Evolutionary conservation across 1,140 invertebrate genomes (phyloP).

Genomic region (Steinernema feltiae): DNA sequence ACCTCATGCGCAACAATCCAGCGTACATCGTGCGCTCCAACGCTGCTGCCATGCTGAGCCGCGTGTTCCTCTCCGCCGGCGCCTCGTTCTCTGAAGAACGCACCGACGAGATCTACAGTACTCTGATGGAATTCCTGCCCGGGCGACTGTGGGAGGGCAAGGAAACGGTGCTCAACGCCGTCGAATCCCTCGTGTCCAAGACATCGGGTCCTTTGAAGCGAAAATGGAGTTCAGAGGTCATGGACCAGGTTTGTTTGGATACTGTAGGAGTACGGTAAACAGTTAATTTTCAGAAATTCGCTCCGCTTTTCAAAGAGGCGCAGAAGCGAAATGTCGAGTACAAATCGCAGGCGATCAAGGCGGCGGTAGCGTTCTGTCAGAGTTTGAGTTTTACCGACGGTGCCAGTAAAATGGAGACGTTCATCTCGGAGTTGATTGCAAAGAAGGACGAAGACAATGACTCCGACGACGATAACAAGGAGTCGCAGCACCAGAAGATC

Average conservation of each 20-base stretch:
- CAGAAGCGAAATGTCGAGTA: slow-evolving; percentile 19
- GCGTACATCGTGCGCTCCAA: slow-evolving; percentile 76
- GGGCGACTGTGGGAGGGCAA: slow-evolving; percentile 38
- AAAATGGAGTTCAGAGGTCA: background rate
- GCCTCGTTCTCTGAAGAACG: background rate
- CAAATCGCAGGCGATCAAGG: slow-evolving; percentile 13
- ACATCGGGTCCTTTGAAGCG: background rate
- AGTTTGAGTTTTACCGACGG: background rate
- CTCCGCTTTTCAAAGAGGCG: slow-evolving; percentile 2
- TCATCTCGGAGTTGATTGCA: background rate
- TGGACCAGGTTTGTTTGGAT: background rate
- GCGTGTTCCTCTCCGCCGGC: slow-evolving; percentile 63
- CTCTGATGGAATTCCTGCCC: slow-evolving; percentile 19
- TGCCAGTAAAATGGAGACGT: background rate
- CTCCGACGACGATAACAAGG: background rate
- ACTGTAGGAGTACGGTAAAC: too few relatives aligned
- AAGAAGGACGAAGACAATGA: background rate
- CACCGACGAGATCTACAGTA: background rate
- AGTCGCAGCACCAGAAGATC: background rate
- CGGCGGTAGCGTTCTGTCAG: background rate
- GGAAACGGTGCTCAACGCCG: slow-evolving; percentile 25
- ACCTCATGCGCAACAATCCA: slow-evolving; percentile 70
- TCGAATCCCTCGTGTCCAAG: background rate
- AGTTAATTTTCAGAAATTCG: background rate
- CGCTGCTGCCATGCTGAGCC: slow-evolving; percentile 73